These are phyloP conservation scores for Leptobrachium leishanense DNA, from an alignment of 2,113 vertebrate genomes.

Conservation along the genomic window DNA sequence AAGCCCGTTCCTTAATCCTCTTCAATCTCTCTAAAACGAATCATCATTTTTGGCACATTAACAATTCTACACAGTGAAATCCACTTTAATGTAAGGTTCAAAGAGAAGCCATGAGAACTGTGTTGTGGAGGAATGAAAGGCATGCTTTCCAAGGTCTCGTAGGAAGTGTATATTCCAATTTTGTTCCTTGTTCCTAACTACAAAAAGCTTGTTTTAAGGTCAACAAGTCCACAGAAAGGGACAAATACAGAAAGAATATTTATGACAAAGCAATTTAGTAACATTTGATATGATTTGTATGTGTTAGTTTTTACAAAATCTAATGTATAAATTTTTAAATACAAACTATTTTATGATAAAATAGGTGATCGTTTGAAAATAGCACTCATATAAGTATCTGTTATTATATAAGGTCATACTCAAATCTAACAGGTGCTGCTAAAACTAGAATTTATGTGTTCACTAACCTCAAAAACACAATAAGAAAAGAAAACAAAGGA, in stretches of 20 bases:
- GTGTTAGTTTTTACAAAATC: no score
- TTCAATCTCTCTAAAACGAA: slow-evolving; percentile 26
- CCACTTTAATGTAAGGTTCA: slow-evolving; percentile 28
- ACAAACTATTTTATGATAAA: no score
- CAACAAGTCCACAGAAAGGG: background rate
- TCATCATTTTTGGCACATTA: slow-evolving; percentile 12
- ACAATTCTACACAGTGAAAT: slow-evolving; percentile 23
- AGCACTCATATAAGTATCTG: no score
- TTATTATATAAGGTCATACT: no score
- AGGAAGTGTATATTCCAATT: slow-evolving; percentile 18
- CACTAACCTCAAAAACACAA: no score
- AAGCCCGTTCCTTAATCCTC: slow-evolving; percentile 11
- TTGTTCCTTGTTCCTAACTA: slow-evolving; percentile 7
- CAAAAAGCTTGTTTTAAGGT: slow-evolving; percentile 16
- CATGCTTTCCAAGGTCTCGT: slow-evolving; percentile 11
- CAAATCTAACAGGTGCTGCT: no score
- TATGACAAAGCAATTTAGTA: background rate
- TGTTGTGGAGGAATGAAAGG: slow-evolving; percentile 2
- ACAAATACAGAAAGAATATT: background rate
- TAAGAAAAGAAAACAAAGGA: no score
- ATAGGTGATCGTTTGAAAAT: no score
- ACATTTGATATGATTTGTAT: no score
- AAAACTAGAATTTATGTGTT: no score
- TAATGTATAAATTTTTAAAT: no score
- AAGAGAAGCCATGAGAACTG: slow-evolving; percentile 24